Base-by-base conservation (phyloP, 2,797 vertebrate genomes). In the Leuciscus waleckii region DNA sequence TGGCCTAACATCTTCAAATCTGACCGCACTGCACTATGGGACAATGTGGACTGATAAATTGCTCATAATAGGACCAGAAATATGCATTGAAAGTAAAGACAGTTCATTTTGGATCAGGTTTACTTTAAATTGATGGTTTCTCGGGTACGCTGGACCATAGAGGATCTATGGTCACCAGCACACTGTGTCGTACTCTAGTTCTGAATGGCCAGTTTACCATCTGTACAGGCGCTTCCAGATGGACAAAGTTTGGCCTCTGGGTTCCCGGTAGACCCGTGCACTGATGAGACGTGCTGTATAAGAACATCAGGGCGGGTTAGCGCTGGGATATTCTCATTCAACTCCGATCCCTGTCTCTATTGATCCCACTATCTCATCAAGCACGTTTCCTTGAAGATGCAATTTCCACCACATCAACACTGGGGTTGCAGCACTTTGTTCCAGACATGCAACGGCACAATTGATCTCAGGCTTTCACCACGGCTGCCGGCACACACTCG, bases 341-440 rank as follows among this genome's bases (percentile, higher is more conserved):
- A 29, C 54, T 58, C 54, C 54, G 67, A 69, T 43, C 56, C 81
- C 84, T 81, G 26, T 68, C 91, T 91, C 91, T 94, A 95, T 95
- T 94, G 95, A 95, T 95, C 92, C 91, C 87, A 58, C 92, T 91
- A 92, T 94, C 93, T 94, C 94, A 95, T 95, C 94, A 93, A 90
- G 93, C 92, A 92, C 89, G 93, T 93, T 95, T 93, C 93, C 94
- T 94, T 94, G 92, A 94, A 95, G 94, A 94, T 95, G 94, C 93
- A 94, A 95, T 95, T 94, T 94, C 94, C 94, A 93, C 84, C 92
- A 89, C 92, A 93, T 94, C 92, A 92, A 92, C 91, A 92, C 35
- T 90, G 89, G 43, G 87, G 91, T 91, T n/a, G 71, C 68, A 87
- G 91, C 92, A 91, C 93, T 94, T 93, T 94, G 93, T 94, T 95